A percentile compares a stretch with the other conserved stretches of the same genome.
These are phyloP conservation scores for Cairina moschata DNA, from an alignment of 2,113 vertebrate genomes.

Conservation along the genomic window DNA sequence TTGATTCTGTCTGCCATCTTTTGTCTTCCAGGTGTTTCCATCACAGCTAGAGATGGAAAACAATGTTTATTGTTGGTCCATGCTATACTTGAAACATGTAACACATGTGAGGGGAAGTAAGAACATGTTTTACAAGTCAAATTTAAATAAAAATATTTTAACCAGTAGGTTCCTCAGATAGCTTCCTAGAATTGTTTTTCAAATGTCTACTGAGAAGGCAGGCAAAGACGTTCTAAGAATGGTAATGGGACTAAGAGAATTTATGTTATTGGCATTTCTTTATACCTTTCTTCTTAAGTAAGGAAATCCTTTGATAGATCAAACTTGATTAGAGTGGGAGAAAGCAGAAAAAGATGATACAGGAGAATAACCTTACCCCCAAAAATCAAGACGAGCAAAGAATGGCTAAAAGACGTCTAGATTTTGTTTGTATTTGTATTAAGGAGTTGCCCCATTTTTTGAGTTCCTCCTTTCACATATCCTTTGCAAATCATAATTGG, in stretches of 20 bases:
- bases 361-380: neutral
- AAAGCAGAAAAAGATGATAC: neutral
- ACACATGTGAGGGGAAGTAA: neutral
- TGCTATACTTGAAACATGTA: slow-evolving; percentile 6
- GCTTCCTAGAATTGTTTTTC: neutral
- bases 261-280: neutral
- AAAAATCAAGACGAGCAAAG: neutral
- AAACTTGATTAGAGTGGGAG: neutral
- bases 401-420: neutral
- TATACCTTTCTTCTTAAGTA: neutral
- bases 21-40: slow-evolving; percentile 46
- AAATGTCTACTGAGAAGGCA: neutral
- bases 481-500: neutral
- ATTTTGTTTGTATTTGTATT: neutral
- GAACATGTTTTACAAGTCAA: neutral
- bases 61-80: slow-evolving; percentile 5
- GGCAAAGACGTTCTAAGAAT: neutral
- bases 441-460: neutral
- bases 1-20: neutral
- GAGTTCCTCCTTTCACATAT: neutral
- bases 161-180: neutral
- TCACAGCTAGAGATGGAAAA: neutral
- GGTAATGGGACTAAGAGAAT: neutral
- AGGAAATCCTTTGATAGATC: neutral
- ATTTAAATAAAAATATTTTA: neutral